Base-by-base conservation (phyloP, 2,113 vertebrate species). In the Nerophis lumbriciformis region DNA sequence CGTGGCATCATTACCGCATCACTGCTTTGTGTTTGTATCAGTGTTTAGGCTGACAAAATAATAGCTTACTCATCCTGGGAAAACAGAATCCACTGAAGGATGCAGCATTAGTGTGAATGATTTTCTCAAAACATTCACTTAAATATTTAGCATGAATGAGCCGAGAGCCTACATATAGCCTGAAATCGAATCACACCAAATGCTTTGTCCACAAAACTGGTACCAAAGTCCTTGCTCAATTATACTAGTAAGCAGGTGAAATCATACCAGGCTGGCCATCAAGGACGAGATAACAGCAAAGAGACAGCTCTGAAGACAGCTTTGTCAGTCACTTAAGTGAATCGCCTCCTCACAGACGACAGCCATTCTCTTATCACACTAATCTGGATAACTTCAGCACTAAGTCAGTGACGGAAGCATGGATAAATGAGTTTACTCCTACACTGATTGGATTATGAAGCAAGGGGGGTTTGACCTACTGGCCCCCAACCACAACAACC, bases 391-490 rank as follows among this genome's bases (percentile, higher is more conserved):
- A 82, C 73, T 81, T 73, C 60, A 76, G 68, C 64, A 58, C 66
- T 8, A 68, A 71, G 48, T 76, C 81, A 36, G 72, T 72, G 65
- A 77, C 69, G 67, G 53, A 64, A 63, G 67, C 71, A 51, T 69
- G 66, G 72, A 74, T 85, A 85, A 89, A 89, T 90, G 69, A 77
- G 75, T 77, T 87, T 83, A 88, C 75, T 75, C 64, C 75, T 55
- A 81, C 72, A 60, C 73, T 88, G 65, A 91, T 87, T 85, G 85
- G 79, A 89, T 87, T 87, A 88, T 78, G 71, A 73, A 37, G 39
- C 67, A 58, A 56, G 51, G 67, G 61, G 71, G 61, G 66, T 59
- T 54, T 42, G 58, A 71, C 67, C 81, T 65, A 47, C 44, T 59
- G 67, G 50, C 68, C 76, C 47, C 42, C 15, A 6, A 47, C 28